A percentile compares a stretch with the other conserved stretches of the same genome.
phyloP scores from a whole-genome alignment of 2,797 vertebrate species.

The Podargus strigoides region DNA sequence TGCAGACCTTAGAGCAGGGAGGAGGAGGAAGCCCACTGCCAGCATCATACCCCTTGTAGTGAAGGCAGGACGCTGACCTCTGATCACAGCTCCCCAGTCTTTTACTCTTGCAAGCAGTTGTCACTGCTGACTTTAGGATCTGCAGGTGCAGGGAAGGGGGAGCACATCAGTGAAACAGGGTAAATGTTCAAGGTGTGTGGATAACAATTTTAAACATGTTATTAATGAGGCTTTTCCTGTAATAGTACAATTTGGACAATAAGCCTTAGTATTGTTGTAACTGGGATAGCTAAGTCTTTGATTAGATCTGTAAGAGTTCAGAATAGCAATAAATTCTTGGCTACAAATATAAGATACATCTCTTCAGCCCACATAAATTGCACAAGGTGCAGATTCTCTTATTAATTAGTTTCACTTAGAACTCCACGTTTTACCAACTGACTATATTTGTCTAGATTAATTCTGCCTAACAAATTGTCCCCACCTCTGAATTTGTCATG shows the following conservation, averaged over 20 bases:
- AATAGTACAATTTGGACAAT: neutral
- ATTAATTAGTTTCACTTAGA: neutral
- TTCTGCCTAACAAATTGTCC: neutral
- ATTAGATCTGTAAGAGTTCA: neutral
- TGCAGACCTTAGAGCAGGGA: neutral
- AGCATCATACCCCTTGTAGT: rapidly evolving
- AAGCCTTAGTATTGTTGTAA: neutral
- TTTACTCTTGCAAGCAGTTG: neutral
- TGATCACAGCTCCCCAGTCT: neutral
- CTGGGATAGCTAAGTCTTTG: neutral
- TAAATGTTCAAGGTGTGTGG: rapidly evolving
- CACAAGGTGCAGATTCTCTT: neutral
- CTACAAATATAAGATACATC: neutral
- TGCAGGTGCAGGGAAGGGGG: neutral
- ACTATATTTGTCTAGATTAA: neutral
- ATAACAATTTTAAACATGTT: neutral
- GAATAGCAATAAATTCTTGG: neutral
- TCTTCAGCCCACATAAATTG: neutral
- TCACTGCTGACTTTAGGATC: neutral
- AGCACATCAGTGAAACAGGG: neutral
- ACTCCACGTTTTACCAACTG: neutral
- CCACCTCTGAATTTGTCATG: neutral
- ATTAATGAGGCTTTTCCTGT: neutral
- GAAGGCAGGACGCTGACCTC: neutral
- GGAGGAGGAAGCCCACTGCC: neutral